These are phyloP conservation scores for Epinotia ramella DNA, from an alignment of 2,888 invertebrate species.

Conservation along the genomic window DNA sequence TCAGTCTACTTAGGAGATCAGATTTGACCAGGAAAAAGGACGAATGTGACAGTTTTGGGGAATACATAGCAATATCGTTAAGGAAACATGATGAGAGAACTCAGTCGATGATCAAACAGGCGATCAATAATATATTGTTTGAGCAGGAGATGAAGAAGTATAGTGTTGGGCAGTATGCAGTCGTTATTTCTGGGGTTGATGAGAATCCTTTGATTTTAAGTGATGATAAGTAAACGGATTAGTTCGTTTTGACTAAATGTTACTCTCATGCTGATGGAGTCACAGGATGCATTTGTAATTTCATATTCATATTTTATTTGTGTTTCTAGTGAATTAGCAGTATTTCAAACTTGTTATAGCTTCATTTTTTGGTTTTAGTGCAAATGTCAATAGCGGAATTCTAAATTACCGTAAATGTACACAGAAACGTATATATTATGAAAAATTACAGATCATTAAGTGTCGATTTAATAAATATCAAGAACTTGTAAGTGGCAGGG, in stretches of 20 bases:
- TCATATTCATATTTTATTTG: no score
- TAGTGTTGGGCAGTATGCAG: conserved; percentile 61
- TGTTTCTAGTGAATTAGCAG: neutral
- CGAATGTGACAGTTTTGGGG: conserved; percentile 78
- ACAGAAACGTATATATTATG: neutral
- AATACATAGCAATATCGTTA: conserved; percentile 76
- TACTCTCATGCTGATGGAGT: neutral
- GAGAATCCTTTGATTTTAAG: conserved; percentile 69
- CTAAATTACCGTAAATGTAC: neutral
- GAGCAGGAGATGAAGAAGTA: conserved; percentile 81
- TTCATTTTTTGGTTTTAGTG: neutral
- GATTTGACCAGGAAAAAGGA: conserved; percentile 69
- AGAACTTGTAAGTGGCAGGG: neutral
- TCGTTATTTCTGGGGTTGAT: conserved; percentile 61
- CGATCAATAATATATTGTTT: conserved; percentile 78
- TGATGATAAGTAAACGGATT: conserved; percentile 48
- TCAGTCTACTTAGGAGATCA: conserved; percentile 60
- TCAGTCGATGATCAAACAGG: conserved; percentile 78
- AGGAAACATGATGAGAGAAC: conserved; percentile 78
- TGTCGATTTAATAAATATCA: conserved; percentile 1
- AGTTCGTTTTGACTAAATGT: neutral
- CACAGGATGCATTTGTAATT: neutral
- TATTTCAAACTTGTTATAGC: neutral
- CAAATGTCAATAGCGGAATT: neutral
- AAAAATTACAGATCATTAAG: neutral